These are phyloP conservation scores for Pristiophorus japonicus DNA, from an alignment of 2,113 vertebrate species.

Conservation along the genomic window DNA sequence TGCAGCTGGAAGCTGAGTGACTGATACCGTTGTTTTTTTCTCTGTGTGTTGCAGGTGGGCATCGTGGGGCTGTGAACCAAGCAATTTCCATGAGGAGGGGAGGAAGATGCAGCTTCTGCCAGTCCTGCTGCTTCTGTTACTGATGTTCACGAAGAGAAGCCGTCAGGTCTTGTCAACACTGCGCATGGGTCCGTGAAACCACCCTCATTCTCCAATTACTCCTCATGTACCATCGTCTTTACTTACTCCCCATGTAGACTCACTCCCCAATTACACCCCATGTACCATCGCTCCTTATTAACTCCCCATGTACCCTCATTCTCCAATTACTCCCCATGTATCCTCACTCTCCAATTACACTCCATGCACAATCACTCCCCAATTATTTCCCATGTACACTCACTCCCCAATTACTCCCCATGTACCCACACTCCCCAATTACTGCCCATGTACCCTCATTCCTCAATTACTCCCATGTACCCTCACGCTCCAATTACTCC, in stretches of 20 bases:
- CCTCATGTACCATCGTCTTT: slow-evolving; percentile 24
- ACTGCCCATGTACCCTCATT: too few species aligned
- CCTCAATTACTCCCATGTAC: too few species aligned
- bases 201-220: neutral
- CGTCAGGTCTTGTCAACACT: slow-evolving; percentile 77
- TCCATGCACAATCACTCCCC: too few species aligned
- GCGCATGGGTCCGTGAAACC: slow-evolving; percentile 66
- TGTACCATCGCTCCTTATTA: slow-evolving; percentile 37
- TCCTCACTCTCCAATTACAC: slow-evolving; percentile 19
- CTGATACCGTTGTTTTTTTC: neutral
- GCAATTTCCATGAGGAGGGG: slow-evolving; percentile 93
- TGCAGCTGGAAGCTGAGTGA: neutral
- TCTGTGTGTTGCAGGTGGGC: slow-evolving; percentile 63
- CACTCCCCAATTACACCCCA: neutral
- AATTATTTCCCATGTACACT: too few species aligned
- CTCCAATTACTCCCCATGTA: slow-evolving; percentile 16
- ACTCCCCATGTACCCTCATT: neutral
- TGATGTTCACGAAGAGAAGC: slow-evolving; percentile 68
- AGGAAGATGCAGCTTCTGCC: slow-evolving; percentile 96
- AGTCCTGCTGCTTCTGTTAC: slow-evolving; percentile 80
- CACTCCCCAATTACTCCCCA: too few species aligned
- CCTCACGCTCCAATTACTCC: too few species aligned
- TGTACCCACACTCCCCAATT: too few species aligned
- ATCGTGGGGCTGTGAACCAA: slow-evolving; percentile 81
- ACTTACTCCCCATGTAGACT: neutral